Conservation (phyloP, 2,888 invertebrate species). For the Mycalesis mineus region DNA sequence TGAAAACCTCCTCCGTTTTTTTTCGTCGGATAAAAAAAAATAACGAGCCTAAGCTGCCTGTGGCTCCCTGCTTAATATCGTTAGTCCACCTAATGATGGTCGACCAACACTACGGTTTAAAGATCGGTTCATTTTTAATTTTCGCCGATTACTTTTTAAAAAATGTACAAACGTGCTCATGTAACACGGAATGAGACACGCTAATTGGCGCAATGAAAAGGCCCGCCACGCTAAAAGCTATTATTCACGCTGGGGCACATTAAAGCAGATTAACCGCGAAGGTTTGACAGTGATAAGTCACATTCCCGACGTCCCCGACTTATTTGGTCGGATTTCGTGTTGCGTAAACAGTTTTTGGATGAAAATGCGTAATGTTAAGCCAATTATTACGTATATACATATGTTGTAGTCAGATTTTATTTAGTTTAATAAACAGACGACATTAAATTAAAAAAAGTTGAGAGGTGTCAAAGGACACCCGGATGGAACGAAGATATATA, state of each 20-base stretch:
- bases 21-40: too few species aligned
- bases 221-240: constrained; percentile 24
- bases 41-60: too few species aligned
- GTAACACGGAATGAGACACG: constrained; percentile 20
- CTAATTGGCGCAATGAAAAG: constrained; percentile 27
- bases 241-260: constrained; percentile 26
- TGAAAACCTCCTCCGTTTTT: too few species aligned
- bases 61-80: too few species aligned
- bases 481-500: too few species aligned
- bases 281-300: constrained; percentile 30
- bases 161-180: constrained; percentile 1
- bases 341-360: constrained; percentile 11
- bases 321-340: constrained; percentile 20
- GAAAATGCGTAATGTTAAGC: constrained; percentile 8
- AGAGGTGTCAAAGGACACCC: too few species aligned
- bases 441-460: too few species aligned
- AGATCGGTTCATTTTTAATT: background rate
- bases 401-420: background rate
- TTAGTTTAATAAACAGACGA: too few species aligned
- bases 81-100: too few species aligned
- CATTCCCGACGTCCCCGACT: constrained; percentile 20
- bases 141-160: too few species aligned
- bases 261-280: constrained; percentile 30
- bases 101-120: too few species aligned
- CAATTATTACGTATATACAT: background rate